Percentiles rank a stretch among this genome's conserved stretches.
Conservation (phyloP, 2,888 invertebrate genomes). For the Ceraclea dissimilis region DNA sequence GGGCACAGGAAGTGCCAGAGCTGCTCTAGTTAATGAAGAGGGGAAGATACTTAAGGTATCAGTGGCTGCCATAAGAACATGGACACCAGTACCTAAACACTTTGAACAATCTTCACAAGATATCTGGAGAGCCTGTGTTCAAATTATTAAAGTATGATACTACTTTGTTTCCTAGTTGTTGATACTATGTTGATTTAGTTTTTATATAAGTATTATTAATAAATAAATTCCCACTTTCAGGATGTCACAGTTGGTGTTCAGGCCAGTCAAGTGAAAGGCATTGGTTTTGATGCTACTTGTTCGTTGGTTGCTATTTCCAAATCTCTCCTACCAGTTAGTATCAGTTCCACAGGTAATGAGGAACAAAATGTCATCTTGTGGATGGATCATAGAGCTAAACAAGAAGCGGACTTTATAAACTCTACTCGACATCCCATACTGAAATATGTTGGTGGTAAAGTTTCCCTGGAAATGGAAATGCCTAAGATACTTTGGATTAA, state of each 20-base stretch:
- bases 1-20: slow-evolving; percentile 85
- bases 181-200: neutral
- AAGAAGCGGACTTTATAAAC: slow-evolving; percentile 77
- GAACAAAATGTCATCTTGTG: slow-evolving; percentile 82
- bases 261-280: slow-evolving; percentile 61
- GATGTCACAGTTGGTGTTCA: slow-evolving; percentile 49
- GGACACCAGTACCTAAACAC: slow-evolving; percentile 67
- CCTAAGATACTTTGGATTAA: slow-evolving; percentile 94
- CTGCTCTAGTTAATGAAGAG: slow-evolving; percentile 63
- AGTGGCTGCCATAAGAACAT: slow-evolving; percentile 62
- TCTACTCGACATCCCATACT: slow-evolving; percentile 65
- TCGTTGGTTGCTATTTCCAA: slow-evolving; percentile 77
- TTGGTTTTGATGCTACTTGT: slow-evolving; percentile 95
- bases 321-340: slow-evolving; percentile 59
- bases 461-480: slow-evolving; percentile 95
- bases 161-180: slow-evolving; percentile 14
- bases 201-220: neutral
- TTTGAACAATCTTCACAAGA: slow-evolving; percentile 89
- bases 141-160: slow-evolving; percentile 63
- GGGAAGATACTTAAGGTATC: slow-evolving; percentile 62
- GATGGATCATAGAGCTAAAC: slow-evolving; percentile 85
- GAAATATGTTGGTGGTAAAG: slow-evolving; percentile 81
- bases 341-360: slow-evolving; percentile 57
- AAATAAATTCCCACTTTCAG: slow-evolving; percentile 37
- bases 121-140: slow-evolving; percentile 73